Base-by-base conservation (phyloP, 2,797 vertebrate species). In the Crenichthys baileyi region DNA sequence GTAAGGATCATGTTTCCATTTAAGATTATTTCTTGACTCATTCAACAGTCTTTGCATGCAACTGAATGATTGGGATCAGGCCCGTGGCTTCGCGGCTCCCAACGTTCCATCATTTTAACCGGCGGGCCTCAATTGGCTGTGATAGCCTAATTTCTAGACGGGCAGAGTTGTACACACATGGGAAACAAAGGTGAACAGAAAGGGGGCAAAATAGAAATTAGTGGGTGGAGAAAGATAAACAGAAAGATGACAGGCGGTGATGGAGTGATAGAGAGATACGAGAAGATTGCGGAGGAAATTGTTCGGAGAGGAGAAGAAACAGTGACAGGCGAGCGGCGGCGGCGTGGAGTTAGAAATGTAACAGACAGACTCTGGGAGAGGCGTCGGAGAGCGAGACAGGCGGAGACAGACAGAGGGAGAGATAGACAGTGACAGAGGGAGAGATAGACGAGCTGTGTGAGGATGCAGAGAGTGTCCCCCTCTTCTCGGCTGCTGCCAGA, bases 391-490 rank as follows among this genome's bases (percentile, higher is more conserved):
- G 89, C 73, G 78, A 90, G 88, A 89, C 86, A 89, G 91, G 90
- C 85, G 90, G 81, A 92, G 92, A 93, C 85, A 94, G 93, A 90
- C 89, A 91, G 88, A 85, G 84, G 75, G 87, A 93, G 91, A 91
- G 93, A 91, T 88, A 93, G 92, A 93, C 92, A 90, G 91, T 89
- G 92, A 93, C 92, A 93, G 91, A 92, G 87, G 88, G 90, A 93
- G 92, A 92, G 94, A 94, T 91, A 94, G 94, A 94, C 93, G 91
- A 92, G 92, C 92, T 89, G 93, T 85, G 92, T 93, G 94, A 94
- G 93, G 92, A 94, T 94, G 92, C 93, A 91, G 92, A 94, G 93
- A 91, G 93, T 94, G 92, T 94, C 93, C 93, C 94, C 92, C 94
- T 92, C 92, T 94, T 70, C 93, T 93, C 91, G 90, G 90, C 92